A percentile compares a stretch with the other conserved stretches of the same genome.
Evolutionary conservation across 1,140 invertebrate genomes (phyloP).

Genomic region (Drosophila nasuta): DNA sequence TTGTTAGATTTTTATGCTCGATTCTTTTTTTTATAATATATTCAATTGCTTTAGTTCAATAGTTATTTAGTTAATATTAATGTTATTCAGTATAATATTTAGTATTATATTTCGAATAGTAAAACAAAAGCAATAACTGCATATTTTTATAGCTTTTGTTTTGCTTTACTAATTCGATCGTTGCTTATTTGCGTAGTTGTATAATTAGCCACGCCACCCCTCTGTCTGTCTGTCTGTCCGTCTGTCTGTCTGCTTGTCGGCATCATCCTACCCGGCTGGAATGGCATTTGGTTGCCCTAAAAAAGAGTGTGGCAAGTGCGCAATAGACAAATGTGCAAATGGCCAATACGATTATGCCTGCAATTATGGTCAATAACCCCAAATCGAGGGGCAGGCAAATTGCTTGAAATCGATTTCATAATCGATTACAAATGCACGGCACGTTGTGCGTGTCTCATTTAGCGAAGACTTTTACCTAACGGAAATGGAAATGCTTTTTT

Average conservation of each 20-base stretch:
- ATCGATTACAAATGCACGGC: constrained; percentile 48
- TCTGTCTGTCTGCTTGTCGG: not conserved
- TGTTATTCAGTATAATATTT: too few species aligned
- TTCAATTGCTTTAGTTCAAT: too few species aligned
- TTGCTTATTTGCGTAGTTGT: constrained; percentile 27
- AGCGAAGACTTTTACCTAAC: constrained; percentile 66
- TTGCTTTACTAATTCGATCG: constrained; percentile 3
- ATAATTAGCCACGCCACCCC: constrained; percentile 13
- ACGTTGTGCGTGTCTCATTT: constrained; percentile 49
- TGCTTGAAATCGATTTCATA: constrained; percentile 53
- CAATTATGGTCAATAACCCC: constrained; percentile 81
- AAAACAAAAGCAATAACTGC: too few species aligned
- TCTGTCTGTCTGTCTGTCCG: not conserved
- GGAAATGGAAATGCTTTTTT: constrained; percentile 60
- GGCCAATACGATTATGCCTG: constrained; percentile 39
- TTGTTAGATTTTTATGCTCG: too few species aligned
- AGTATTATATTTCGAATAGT: too few species aligned
- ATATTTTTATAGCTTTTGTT: not conserved
- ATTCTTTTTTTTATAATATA: too few species aligned
- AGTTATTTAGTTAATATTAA: too few species aligned
- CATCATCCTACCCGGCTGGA: not conserved
- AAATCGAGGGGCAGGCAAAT: constrained; percentile 59
- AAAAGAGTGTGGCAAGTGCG: constrained; percentile 28
- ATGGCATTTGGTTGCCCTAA: constrained; percentile 28
- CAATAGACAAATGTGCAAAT: constrained; percentile 34